Conservation (phyloP, 2,113 vertebrate genomes). For the Mustelus asterias region DNA sequence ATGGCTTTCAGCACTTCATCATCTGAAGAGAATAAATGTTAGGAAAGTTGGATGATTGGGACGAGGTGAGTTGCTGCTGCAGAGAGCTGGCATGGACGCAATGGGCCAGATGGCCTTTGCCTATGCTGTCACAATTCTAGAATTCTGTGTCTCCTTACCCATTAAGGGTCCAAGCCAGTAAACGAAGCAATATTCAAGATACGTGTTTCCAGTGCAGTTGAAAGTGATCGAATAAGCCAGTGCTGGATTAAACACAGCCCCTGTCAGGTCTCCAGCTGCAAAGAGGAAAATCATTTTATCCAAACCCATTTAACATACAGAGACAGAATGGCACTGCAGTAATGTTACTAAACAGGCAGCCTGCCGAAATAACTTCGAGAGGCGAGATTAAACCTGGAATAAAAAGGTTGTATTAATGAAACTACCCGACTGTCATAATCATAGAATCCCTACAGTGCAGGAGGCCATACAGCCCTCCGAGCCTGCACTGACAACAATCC, state of each 20-base stretch:
- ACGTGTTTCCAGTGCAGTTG: slow-evolving; percentile 69
- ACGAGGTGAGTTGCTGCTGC: background rate
- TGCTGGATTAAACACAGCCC: slow-evolving; percentile 85
- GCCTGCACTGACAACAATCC: no score
- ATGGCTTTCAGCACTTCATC: no score
- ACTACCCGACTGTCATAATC: no score
- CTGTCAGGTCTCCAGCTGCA: slow-evolving; percentile 75
- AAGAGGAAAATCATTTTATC: slow-evolving; percentile 24
- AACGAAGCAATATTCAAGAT: slow-evolving; percentile 65
- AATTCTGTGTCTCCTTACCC: slow-evolving; percentile 59
- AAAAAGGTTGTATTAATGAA: no score
- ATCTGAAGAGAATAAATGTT: no score
- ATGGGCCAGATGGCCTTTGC: background rate
- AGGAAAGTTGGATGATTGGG: no score
- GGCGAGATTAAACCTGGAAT: background rate
- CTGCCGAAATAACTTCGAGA: background rate
- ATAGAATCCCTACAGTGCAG: no score
- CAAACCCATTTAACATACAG: background rate
- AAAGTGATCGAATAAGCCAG: slow-evolving; percentile 82
- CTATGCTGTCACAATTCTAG: background rate
- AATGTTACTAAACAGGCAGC: background rate
- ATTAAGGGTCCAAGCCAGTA: slow-evolving; percentile 81
- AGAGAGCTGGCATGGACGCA: background rate
- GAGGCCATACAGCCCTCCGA: no score
- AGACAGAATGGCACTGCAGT: background rate